Base-by-base conservation (phyloP, 2,888 invertebrate genomes). In the Octodonta nipae region DNA sequence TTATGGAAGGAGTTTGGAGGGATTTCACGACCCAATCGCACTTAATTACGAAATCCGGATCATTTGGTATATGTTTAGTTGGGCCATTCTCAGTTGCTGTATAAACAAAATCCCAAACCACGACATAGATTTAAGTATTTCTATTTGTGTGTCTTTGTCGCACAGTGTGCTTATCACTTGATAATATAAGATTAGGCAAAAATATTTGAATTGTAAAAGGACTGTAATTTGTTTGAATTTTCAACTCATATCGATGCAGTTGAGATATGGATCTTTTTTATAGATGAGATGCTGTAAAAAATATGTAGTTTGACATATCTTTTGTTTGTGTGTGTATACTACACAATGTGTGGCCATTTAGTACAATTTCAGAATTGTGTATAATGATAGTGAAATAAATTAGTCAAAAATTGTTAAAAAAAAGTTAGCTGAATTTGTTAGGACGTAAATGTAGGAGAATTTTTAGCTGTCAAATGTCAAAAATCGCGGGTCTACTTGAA, bases 401-500 rank as follows among this genome's bases (percentile, higher is more conserved):
- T 26, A 34, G 32, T 32, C 28, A 35, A 16, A 5, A 20, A 30
- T 20, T 36, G n/a, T n/a, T n/a, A n/a, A n/a, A n/a, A n/a, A n/a
- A n/a, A n/a, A n/a, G n/a, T n/a, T n/a, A n/a, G n/a, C n/a, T n/a
- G n/a, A n/a, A n/a, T n/a, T n/a, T n/a, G n/a, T n/a, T n/a, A n/a
- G n/a, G n/a, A n/a, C n/a, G n/a, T n/a, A n/a, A n/a, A n/a, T n/a
- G n/a, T n/a, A n/a, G n/a, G n/a, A n/a, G n/a, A n/a, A n/a, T n/a
- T n/a, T n/a, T n/a, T n/a, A n/a, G n/a, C n/a, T 32, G 37, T 41
- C 38, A 38, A 45, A 49, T 38, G 50, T 50, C 48, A 46, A 48
- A 50, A 43, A 44, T 35, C 40, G 42, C 40, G 41, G 38, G 41
- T 37, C 35, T 27, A 32, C 38, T 40, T 37, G 40, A 52, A 52